These are phyloP conservation scores for Tricholauxania praeusta DNA, from an alignment of 2,888 invertebrate species.

Conservation along the genomic window DNA sequence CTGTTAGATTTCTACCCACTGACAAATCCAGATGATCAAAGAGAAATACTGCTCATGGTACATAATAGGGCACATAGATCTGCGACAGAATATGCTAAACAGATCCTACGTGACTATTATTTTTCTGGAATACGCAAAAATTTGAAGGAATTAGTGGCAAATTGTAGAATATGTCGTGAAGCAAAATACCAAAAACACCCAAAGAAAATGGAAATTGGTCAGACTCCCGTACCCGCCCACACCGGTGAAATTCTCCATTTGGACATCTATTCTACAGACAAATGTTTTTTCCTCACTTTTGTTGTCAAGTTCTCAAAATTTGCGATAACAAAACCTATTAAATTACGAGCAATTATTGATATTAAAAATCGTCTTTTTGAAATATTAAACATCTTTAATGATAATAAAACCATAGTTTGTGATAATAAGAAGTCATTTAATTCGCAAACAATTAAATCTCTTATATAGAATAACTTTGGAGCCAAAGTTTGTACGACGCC, in stretches of 20 bases:
- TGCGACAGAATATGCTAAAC: constrained; percentile 34
- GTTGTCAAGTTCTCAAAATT: neutral
- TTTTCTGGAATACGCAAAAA: neutral
- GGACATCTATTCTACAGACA: neutral
- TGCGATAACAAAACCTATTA: too few species aligned
- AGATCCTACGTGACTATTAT: constrained; percentile 35
- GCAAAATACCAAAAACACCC: constrained; percentile 16
- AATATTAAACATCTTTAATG: too few species aligned
- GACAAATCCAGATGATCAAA: constrained; percentile 37
- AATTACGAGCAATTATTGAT: neutral
- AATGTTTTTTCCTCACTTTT: neutral
- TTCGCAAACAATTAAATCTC: neutral
- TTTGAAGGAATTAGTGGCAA: constrained; percentile 6
- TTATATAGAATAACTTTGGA: neutral
- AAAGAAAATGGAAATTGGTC: neutral
- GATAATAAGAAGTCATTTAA: constrained; percentile 1
- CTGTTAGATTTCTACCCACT: constrained; percentile 36
- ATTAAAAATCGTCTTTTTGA: too few species aligned
- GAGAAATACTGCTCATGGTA: constrained; percentile 37
- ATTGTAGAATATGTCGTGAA: neutral
- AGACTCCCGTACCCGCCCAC: constrained; percentile 7
- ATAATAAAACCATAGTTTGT: neutral
- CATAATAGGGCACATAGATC: constrained; percentile 23
- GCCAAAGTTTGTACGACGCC: neutral
- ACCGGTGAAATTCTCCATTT: neutral